Base-by-base conservation (phyloP, 2,797 vertebrate genomes). In the Sebastes hubbsi region DNA sequence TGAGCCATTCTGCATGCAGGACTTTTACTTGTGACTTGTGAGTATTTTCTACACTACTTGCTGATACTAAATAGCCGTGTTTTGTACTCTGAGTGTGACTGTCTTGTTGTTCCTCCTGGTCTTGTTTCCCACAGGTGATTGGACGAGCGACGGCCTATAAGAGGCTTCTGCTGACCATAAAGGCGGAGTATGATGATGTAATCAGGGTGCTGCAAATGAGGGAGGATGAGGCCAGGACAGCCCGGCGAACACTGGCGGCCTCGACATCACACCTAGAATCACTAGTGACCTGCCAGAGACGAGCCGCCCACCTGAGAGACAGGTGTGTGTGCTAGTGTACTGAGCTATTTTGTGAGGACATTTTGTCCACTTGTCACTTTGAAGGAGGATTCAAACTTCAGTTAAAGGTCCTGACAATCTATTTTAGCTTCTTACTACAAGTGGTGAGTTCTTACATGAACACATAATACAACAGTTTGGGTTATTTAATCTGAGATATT, bases 131-230 rank as follows among this genome's bases (percentile, higher is more conserved):
- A 16, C 75, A 96, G 96, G 86, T 97, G 80, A 96, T 96, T 87
- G 92, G 93, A 0, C 84, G 88, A 71, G 75, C 93, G 7, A 91
- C 89, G 14, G 75, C 90, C 25, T 95, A 95, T 77, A 96, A 93
- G 89, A 89, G 72, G 14, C 82, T 97, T 67, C 95, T 97, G 29
- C 82, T 94, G 79, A 90, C 88, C 78, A 94, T 97, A 83, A 96
- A 96, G 80, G 81, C 90, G 46, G 95, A 95, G 84, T 97, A 96
- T 1, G 96, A 97, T 55, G 60, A 85, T 3, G 82, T 93, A 77
- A 94, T 97, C 91, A 84, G 90, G 20, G 89, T 71, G 18, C 71
- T 96, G 64, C 95, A 95, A 85, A 91, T 84, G 65, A 83, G 67
- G 75, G 77, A 79, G 84, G 90, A 75, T 8, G 92, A 88, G 74